A percentile compares a stretch with the other conserved stretches of the same genome.
phyloP scores from a whole-genome alignment of 2,113 vertebrate species.

The Dasypus novemcinctus region DNA sequence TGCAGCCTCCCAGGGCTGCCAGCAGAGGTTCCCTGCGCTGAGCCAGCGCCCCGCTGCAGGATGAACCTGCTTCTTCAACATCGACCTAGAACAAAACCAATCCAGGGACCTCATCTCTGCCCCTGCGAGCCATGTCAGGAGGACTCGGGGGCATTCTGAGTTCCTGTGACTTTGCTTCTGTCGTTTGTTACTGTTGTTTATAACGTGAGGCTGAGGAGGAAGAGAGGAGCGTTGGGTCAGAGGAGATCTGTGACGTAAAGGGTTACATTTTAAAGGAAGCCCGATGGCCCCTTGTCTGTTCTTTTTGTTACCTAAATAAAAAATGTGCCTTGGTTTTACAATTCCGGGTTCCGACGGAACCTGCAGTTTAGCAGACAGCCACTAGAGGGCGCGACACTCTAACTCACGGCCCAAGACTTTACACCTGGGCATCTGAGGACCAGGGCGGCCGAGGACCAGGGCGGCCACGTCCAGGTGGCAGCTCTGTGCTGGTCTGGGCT shows the following conservation, averaged over 20 bases:
- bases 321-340: rapidly evolving
- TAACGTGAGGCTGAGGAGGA: background rate
- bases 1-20: too few relatives aligned
- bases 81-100: too few relatives aligned
- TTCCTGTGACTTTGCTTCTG: background rate
- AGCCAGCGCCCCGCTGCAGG: too few relatives aligned
- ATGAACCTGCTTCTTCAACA: too few relatives aligned
- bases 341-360: rapidly evolving
- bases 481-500: background rate
- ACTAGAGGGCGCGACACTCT: background rate
- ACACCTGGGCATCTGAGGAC: background rate
- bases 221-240: too few relatives aligned
- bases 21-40: too few relatives aligned
- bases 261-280: background rate
- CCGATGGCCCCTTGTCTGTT: rapidly evolving
- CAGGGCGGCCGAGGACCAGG: background rate
- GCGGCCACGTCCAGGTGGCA: background rate
- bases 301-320: background rate
- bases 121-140: background rate
- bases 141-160: too few relatives aligned
- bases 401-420: background rate
- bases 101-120: too few relatives aligned
- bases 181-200: background rate
- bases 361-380: background rate
- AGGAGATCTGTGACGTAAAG: background rate